phyloP scores from a whole-genome alignment of 2,113 vertebrate species.

The Holacanthus passer region DNA sequence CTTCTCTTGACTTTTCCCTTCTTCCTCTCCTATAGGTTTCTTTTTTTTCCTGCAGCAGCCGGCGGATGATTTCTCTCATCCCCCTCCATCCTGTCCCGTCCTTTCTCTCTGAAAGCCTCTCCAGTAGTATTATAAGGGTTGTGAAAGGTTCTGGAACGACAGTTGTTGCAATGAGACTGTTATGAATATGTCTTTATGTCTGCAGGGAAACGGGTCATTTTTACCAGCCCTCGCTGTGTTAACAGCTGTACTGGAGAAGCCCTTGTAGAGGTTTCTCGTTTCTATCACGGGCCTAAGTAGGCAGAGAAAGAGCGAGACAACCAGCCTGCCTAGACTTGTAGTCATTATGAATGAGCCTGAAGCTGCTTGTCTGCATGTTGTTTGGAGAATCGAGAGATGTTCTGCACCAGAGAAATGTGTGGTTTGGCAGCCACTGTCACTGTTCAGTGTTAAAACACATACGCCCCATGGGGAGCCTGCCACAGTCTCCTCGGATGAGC shows the following conservation, averaged over 20 bases:
- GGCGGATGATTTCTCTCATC: constrained; percentile 32
- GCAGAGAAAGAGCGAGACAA: constrained; percentile 44
- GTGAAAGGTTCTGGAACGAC: constrained; percentile 32
- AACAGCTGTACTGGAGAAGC: constrained; percentile 57
- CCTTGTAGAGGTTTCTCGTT: constrained; percentile 37
- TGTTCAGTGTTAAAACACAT: constrained; percentile 42
- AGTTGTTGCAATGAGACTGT: constrained; percentile 48
- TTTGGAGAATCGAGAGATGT: constrained; percentile 49
- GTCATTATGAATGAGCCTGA: constrained; percentile 68
- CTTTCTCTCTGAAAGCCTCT: constrained; percentile 33
- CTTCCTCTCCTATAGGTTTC: constrained; percentile 7
- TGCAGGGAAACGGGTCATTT: constrained; percentile 55
- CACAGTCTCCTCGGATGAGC: constrained; percentile 35
- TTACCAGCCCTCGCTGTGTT: constrained; percentile 45
- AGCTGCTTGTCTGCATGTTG: constrained; percentile 67
- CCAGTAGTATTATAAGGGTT: neutral
- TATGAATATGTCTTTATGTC: constrained; percentile 54
- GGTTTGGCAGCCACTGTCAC: constrained; percentile 38
- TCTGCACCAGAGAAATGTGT: constrained; percentile 34
- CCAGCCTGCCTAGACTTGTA: constrained; percentile 49
- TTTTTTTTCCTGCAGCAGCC: constrained; percentile 10
- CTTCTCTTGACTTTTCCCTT: neutral
- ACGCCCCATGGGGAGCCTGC: constrained; percentile 22
- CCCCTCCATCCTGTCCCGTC: constrained; percentile 7
- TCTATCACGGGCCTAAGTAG: constrained; percentile 60